phyloP scores from a whole-genome alignment of 1,140 invertebrate species.

The Drosophila gunungcola region DNA sequence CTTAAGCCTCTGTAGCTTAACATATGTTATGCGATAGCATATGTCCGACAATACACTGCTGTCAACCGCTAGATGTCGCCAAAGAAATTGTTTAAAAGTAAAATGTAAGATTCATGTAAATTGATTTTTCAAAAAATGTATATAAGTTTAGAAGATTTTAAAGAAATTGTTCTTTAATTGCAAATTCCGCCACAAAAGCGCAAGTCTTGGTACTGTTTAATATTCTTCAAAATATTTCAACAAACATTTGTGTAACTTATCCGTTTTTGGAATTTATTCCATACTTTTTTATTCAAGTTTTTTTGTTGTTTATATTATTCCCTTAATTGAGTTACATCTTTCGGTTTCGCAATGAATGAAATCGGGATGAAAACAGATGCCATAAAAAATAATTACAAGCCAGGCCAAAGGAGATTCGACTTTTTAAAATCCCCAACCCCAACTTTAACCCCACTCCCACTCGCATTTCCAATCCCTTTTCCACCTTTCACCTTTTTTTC shows the following conservation, averaged over 20 bases:
- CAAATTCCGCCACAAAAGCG: too few species aligned
- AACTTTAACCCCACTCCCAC: too few species aligned
- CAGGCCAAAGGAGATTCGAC: conserved; percentile 11
- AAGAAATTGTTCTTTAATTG: too few species aligned
- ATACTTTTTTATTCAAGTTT: neutral
- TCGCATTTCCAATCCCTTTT: neutral
- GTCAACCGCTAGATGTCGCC: too few species aligned
- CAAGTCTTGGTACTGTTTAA: neutral
- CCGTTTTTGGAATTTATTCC: neutral
- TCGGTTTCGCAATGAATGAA: conserved; percentile 9
- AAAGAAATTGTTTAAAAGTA: too few species aligned
- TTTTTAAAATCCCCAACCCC: conserved; percentile 8
- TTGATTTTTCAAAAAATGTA: too few species aligned
- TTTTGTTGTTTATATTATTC: neutral
- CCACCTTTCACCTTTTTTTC: neutral
- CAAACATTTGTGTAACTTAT: neutral
- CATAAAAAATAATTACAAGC: conserved; percentile 41
- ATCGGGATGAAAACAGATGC: conserved; percentile 26
- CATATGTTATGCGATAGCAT: too few species aligned
- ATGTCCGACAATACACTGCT: too few species aligned
- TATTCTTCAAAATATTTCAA: neutral
- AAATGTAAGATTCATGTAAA: too few species aligned
- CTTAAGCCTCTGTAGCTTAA: too few species aligned
- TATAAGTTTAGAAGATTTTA: too few species aligned
- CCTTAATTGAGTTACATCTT: conserved; percentile 26